Percentiles rank a stretch among this genome's conserved stretches.
Evolutionary conservation across 2,113 vertebrate species (phyloP).

Genomic region (Mesocricetus auratus): DNA sequence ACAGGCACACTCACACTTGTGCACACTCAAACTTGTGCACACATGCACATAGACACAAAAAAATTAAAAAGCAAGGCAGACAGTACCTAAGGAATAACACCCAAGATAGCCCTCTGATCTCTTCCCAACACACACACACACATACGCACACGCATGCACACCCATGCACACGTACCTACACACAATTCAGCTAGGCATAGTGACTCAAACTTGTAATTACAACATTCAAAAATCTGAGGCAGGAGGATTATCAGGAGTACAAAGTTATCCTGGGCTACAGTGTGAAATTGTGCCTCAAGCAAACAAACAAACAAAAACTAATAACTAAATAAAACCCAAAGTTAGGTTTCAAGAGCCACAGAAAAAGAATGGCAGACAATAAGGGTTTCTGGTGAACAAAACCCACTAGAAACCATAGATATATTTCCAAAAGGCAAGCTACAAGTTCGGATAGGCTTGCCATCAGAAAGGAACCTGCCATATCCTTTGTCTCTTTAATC

Average conservation of each 20-base stretch:
- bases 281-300: neutral
- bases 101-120: neutral
- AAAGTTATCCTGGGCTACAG: neutral
- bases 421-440: neutral
- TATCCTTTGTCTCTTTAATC: neutral
- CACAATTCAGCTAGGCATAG: no score
- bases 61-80: neutral
- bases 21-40: neutral
- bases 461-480: slow-evolving; percentile 11
- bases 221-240: neutral
- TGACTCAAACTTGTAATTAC: neutral
- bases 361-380: neutral
- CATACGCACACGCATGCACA: neutral
- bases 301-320: neutral
- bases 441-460: neutral
- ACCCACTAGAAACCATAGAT: neutral
- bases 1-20: neutral
- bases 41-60: neutral
- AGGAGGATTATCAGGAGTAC: neutral
- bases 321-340: neutral
- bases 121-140: neutral
- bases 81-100: neutral
- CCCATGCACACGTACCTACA: neutral
- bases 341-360: neutral
- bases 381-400: neutral